Evolutionary conservation across 2,888 invertebrate genomes (phyloP), one percentile per base, ranked within the genome.

Genomic region (Erebia ligea): DNA sequence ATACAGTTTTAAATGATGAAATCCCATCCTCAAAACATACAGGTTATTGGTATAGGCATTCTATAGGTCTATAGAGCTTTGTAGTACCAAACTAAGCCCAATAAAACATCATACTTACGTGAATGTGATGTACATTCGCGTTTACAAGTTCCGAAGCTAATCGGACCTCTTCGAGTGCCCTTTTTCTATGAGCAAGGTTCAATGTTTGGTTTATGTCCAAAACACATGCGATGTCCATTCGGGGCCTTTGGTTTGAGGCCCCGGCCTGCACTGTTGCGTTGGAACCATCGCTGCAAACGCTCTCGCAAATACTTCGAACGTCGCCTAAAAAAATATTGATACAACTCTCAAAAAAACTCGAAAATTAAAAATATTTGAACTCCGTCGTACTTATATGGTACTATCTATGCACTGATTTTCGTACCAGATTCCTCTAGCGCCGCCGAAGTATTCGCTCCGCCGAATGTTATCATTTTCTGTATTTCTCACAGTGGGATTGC

Each of bases 141-240:
- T 97, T 97, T 13, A 97, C 95, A 76, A 96, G 91, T 73, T 95
- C 94, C 76, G 98, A 97, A 21, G 97, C 97, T 85, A 96, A 95
- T 79, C 96, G 95, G 21, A 98, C 95, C 93, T 98, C 98, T 78
- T 98, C 98, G 73, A 97, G 92, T 15, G 98, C 98, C 85, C 95
- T 95, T 88, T 96, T 96, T 67, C 98, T 95, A 78, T 97, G 97
- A 67, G 94, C 90, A 77, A 97, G 87, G 87, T 97, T 95, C 77
- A 96, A 95, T 25, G 95, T 93, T 84, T 97, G 96, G 79, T 95
- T 95, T 72, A 97, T 88, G 91, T 98, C 98, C 79, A 98, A 94
- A 76, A 98, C 97, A 91, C 97, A 97, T 67, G 96, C 98, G 74
- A 98, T 97, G 87, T 98, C 98, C 97, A 98, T 98, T 78, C 95